Percentiles rank a stretch among this genome's conserved stretches.
phyloP scores from a whole-genome alignment of 2,113 vertebrate genomes.

The Vicugna pacos region DNA sequence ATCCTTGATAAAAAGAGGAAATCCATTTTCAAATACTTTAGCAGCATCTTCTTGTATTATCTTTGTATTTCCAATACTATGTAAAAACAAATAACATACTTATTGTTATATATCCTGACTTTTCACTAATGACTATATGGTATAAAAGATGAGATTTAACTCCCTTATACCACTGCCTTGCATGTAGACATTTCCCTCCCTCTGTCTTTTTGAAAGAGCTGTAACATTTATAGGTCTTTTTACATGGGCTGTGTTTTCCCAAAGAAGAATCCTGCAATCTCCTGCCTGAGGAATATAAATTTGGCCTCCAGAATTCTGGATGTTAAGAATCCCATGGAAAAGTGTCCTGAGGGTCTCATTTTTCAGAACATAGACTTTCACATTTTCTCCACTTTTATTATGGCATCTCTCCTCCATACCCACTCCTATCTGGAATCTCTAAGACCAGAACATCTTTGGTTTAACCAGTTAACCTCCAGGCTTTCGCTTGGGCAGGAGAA shows the following conservation, averaged over 20 bases:
- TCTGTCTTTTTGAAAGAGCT: background rate
- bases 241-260: background rate
- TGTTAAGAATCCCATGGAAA: background rate
- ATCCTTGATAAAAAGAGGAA: background rate
- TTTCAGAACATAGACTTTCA: background rate
- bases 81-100: background rate
- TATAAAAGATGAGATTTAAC: background rate
- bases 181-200: background rate
- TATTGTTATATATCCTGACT: background rate
- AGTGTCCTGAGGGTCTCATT: background rate
- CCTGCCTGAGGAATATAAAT: background rate
- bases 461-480: background rate
- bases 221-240: background rate
- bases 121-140: background rate
- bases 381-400: background rate
- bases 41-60: background rate
- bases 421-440: background rate
- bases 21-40: background rate
- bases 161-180: background rate
- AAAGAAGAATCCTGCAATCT: background rate
- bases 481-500: background rate
- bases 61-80: background rate
- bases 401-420: background rate
- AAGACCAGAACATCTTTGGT: background rate
- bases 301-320: background rate